Evolutionary conservation across 2,888 invertebrate species (phyloP).

Genomic region (Criorhina ranunculi): DNA sequence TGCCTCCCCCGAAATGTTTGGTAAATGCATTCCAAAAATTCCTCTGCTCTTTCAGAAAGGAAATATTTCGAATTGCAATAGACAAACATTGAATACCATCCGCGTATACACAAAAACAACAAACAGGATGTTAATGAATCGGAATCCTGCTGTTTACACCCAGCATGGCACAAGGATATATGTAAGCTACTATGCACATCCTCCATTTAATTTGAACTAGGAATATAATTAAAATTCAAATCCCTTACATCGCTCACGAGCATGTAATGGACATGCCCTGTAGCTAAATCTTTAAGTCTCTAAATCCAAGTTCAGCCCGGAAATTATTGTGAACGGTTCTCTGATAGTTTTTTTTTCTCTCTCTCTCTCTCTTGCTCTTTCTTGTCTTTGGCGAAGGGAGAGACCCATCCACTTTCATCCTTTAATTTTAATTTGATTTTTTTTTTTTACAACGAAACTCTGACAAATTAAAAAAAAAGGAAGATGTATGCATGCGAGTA

Average conservation of each 20-base stretch:
- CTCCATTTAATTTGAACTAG: slow-evolving; percentile 1
- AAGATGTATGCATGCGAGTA: neutral
- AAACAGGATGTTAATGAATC: too few relatives aligned
- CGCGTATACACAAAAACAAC: too few relatives aligned
- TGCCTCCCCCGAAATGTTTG: too few relatives aligned
- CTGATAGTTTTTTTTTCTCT: neutral
- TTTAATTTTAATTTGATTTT: slow-evolving; percentile 4
- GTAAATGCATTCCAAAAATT: too few relatives aligned
- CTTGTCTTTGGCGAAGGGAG: neutral
- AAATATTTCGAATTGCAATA: too few relatives aligned
- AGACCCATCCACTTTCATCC: neutral
- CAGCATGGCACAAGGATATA: too few relatives aligned
- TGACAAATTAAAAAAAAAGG: slow-evolving; percentile 46
- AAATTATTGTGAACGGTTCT: slow-evolving; percentile 28
- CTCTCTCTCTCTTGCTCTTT: neutral
- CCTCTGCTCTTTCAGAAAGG: too few relatives aligned
- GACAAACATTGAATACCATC: too few relatives aligned
- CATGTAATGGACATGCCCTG: slow-evolving; percentile 16
- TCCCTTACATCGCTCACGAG: slow-evolving; percentile 6
- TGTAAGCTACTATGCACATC: neutral
- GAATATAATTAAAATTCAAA: slow-evolving; percentile 24
- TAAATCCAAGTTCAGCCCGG: slow-evolving; percentile 34
- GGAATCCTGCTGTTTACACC: too few relatives aligned
- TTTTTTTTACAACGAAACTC: slow-evolving; percentile 10
- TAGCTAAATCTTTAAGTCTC: slow-evolving; percentile 18